A percentile compares a stretch with the other conserved stretches of the same genome.
phyloP scores from a whole-genome alignment of 2,797 vertebrate species.

The Smutsia gigantea region DNA sequence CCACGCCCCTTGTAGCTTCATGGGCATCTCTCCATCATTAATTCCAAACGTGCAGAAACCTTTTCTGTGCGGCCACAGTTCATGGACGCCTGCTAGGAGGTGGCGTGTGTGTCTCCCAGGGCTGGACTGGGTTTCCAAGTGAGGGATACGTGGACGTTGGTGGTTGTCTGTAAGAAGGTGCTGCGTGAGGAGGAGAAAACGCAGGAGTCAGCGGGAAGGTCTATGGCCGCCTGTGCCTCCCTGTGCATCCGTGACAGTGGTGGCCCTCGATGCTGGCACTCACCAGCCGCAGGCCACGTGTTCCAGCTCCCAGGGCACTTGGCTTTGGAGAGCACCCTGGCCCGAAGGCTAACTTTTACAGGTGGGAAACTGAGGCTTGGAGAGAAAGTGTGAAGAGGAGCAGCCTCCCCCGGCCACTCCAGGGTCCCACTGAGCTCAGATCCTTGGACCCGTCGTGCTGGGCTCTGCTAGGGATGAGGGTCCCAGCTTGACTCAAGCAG shows the following conservation, averaged over 20 bases:
- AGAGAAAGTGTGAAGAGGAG: too few relatives aligned
- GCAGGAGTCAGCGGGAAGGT: rapidly evolving
- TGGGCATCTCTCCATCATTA: rapidly evolving
- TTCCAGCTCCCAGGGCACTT: background rate
- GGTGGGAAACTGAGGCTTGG: background rate
- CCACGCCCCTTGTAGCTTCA: background rate
- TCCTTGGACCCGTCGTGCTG: too few relatives aligned
- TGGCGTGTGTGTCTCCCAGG: background rate
- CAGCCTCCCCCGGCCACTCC: too few relatives aligned
- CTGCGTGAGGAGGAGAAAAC: rapidly evolving
- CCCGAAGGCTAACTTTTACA: background rate
- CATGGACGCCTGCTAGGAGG: background rate
- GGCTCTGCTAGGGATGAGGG: too few relatives aligned
- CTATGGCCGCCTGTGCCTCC: too few relatives aligned
- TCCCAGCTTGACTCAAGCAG: too few relatives aligned
- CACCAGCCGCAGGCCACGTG: too few relatives aligned
- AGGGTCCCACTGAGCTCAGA: background rate
- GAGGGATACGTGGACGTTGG: too few relatives aligned
- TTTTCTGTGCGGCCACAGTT: rapidly evolving
- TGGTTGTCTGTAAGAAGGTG: too few relatives aligned
- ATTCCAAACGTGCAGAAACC: background rate
- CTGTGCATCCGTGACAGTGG: too few relatives aligned
- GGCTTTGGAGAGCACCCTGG: rapidly evolving
- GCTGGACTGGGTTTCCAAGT: background rate
- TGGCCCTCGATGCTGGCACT: too few relatives aligned